These are phyloP conservation scores for Diceros bicornis DNA, from an alignment of 2,797 vertebrate genomes.

Conservation along the genomic window DNA sequence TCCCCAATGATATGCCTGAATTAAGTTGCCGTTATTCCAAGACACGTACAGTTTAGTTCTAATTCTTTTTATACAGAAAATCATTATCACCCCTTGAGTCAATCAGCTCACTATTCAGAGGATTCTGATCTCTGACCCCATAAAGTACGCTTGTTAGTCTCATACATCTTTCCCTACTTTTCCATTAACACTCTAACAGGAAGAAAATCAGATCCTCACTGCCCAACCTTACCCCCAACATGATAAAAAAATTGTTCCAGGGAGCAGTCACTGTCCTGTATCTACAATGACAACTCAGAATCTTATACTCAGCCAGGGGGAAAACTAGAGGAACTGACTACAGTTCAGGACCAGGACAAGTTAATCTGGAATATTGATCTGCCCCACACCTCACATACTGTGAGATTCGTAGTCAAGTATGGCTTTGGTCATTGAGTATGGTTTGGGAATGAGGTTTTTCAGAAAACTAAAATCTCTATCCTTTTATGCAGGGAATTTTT, in stretches of 20 bases:
- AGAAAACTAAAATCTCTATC: background rate
- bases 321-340: background rate
- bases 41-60: slow-evolving; percentile 3
- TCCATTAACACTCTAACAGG: background rate
- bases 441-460: too few species aligned
- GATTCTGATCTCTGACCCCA: background rate
- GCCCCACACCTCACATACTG: accelerated
- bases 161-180: background rate
- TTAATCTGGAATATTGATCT: background rate
- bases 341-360: background rate
- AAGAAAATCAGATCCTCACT: background rate
- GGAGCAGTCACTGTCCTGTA: background rate
- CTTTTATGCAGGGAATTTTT: background rate
- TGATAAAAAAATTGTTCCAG: background rate
- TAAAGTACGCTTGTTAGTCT: background rate
- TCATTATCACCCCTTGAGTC: slow-evolving; percentile 10
- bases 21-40: slow-evolving; percentile 55
- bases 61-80: slow-evolving; percentile 22
- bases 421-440: background rate
- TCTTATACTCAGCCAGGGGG: too few species aligned
- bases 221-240: background rate
- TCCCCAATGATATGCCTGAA: slow-evolving; percentile 33
- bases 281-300: background rate
- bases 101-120: slow-evolving; percentile 46
- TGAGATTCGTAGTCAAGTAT: background rate